phyloP scores from a whole-genome alignment of 2,797 vertebrate genomes.

The Spizella passerina region DNA sequence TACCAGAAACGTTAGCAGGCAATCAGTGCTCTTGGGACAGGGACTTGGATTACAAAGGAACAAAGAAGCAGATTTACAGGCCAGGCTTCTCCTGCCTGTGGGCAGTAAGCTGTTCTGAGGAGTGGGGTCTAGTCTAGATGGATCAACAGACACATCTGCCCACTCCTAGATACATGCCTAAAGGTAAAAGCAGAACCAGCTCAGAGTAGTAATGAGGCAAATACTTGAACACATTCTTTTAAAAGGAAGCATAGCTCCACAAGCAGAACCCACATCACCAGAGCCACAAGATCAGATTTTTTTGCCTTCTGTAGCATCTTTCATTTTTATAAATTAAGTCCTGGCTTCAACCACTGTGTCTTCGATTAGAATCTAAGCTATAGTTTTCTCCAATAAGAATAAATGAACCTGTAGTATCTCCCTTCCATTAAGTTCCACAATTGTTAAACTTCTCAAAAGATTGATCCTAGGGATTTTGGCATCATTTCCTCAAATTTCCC shows the following conservation, averaged over 20 bases:
- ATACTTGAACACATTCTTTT: neutral
- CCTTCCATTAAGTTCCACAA: neutral
- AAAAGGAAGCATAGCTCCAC: neutral
- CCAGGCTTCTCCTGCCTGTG: neutral
- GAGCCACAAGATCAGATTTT: neutral
- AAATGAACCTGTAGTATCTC: neutral
- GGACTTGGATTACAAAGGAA: neutral
- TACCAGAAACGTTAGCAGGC: neutral
- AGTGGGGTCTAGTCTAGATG: neutral
- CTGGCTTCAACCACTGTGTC: neutral
- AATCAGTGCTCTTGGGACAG: neutral
- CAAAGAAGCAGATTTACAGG: neutral
- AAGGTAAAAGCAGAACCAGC: neutral
- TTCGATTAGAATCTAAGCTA: neutral
- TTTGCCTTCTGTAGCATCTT: neutral
- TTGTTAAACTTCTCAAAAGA: neutral
- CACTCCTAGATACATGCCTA: neutral
- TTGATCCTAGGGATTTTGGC: neutral
- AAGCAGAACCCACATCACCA: neutral
- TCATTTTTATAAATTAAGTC: neutral
- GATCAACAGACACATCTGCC: neutral
- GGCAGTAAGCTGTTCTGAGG: neutral
- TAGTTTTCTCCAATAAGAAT: neutral
- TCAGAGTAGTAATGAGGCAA: neutral
- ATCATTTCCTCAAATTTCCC: neutral